phyloP scores from a whole-genome alignment of 2,797 vertebrate genomes.

The Leptatherina wallacei region DNA sequence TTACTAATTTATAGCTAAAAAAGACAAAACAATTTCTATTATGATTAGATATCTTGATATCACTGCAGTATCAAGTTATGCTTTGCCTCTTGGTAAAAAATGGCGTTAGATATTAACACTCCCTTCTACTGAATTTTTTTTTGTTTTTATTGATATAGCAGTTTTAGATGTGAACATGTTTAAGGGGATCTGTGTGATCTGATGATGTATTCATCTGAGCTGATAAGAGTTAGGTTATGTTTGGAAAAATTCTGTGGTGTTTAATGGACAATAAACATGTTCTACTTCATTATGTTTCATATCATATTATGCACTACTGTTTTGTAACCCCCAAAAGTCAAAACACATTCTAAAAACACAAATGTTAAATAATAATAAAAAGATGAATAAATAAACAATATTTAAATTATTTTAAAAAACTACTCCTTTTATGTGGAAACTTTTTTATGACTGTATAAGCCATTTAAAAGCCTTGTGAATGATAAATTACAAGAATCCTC shows the following conservation, averaged over 20 bases:
- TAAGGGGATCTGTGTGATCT: too few relatives aligned
- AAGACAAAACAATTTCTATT: neutral
- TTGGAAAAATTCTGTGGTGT: constrained; percentile 57
- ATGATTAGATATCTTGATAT: too few relatives aligned
- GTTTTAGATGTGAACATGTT: too few relatives aligned
- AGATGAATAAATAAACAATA: neutral
- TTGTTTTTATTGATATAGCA: too few relatives aligned
- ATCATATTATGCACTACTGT: neutral
- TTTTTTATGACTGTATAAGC: neutral
- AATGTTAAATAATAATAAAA: too few relatives aligned
- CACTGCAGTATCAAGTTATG: too few relatives aligned
- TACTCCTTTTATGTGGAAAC: neutral
- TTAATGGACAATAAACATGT: constrained; percentile 60
- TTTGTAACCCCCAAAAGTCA: neutral
- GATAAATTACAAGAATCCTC: neutral
- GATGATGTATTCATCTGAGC: too few relatives aligned
- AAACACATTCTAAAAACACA: too few relatives aligned
- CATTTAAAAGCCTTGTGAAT: neutral
- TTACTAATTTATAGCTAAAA: neutral
- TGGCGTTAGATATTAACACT: too few relatives aligned
- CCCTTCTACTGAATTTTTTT: too few relatives aligned
- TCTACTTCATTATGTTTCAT: constrained; percentile 25
- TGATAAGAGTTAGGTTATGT: constrained; percentile 42
- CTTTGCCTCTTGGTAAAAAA: too few relatives aligned
- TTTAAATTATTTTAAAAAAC: neutral